Base-by-base conservation (phyloP, 2,113 vertebrate genomes). In the Pygoscelis antarcticus region DNA sequence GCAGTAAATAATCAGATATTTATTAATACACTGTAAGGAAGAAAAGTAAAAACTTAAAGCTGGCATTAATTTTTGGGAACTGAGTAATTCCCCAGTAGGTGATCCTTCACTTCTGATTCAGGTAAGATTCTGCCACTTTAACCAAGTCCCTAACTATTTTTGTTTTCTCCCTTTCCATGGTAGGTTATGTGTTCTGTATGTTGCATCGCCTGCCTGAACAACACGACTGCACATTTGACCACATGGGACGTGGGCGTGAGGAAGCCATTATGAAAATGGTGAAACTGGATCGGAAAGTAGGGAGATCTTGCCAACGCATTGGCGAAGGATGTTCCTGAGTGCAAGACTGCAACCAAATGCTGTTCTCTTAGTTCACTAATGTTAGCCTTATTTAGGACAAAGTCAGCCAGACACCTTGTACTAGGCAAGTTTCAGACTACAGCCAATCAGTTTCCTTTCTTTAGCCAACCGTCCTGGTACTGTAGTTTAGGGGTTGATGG, bases 241-340 rank as follows among this genome's bases (percentile, higher is more conserved):
- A 99, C 98, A 98, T 99, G 98, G 99, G 99, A 92, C 99, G 99
- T 2, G 99, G 99, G 32, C 99, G 99, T 10, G 99, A 99, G 98
- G 99, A 99, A 97, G 99, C 99, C 85, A 99, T 99, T 97, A 98
- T 99, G 97, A 99, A 99, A 98, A 99, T 99, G 99, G 99, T 99
- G 97, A 99, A 99, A 98, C 98, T 99, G 96, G 99, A 99, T 98
- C 99, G 99, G 96, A 99, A 99, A 98, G 99, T 99, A 98, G 99
- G 99, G 98, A 99, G 99, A 97, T 99, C 99, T 60, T 99, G 99
- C 99, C 99, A 99, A 97, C 99, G 99, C 98, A 99, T 99, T 30
- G 99, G 99, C 38, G 99, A 99, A 97, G 99, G 99, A 97, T 99
- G 99, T 94, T 99, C 99, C 97, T 99, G 99, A 99, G 98, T 97